Percentiles rank a stretch among this genome's conserved stretches.
Conservation (phyloP, 2,888 invertebrate genomes). For the Crioceris asparagi region DNA sequence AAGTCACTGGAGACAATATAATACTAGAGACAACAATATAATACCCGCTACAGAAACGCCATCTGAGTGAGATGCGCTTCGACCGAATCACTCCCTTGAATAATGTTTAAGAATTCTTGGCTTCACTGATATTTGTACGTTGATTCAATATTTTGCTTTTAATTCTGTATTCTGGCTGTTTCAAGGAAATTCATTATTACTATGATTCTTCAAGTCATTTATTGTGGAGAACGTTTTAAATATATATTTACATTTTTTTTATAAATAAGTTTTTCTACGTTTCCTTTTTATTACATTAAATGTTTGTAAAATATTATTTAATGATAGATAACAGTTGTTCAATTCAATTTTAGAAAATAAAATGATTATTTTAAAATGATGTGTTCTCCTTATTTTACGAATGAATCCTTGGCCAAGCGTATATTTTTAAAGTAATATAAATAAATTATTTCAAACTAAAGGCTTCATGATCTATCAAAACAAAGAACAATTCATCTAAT, state of each 20-base stretch:
- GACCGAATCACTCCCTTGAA: too few species aligned
- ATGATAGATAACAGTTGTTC: slow-evolving; percentile 23
- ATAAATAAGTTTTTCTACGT: slow-evolving; percentile 8
- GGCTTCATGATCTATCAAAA: too few species aligned
- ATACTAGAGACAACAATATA: too few species aligned
- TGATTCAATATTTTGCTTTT: slow-evolving; percentile 3
- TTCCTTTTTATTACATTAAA: slow-evolving; percentile 14
- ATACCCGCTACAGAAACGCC: too few species aligned
- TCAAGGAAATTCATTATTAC: background rate
- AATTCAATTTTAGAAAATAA: slow-evolving; percentile 25
- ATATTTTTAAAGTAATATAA: too few species aligned
- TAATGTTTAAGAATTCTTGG: slow-evolving; percentile 5
- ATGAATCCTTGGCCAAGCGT: too few species aligned
- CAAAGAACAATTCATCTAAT: too few species aligned
- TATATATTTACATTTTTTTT: slow-evolving; percentile 13
- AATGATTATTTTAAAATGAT: slow-evolving; percentile 24
- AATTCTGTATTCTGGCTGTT: slow-evolving; percentile 9
- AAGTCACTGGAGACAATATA: too few species aligned
- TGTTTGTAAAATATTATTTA: slow-evolving; percentile 18
- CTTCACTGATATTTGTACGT: slow-evolving; percentile 2
- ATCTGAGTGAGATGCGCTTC: too few species aligned
- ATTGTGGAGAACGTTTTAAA: too few species aligned
- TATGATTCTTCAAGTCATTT: slow-evolving; percentile 7
- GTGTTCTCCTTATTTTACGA: slow-evolving; percentile 7
- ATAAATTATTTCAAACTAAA: too few species aligned